Percentiles rank a stretch among this genome's conserved stretches.
Conservation (phyloP, 2,797 vertebrate genomes). For the Mergus octosetaceus region DNA sequence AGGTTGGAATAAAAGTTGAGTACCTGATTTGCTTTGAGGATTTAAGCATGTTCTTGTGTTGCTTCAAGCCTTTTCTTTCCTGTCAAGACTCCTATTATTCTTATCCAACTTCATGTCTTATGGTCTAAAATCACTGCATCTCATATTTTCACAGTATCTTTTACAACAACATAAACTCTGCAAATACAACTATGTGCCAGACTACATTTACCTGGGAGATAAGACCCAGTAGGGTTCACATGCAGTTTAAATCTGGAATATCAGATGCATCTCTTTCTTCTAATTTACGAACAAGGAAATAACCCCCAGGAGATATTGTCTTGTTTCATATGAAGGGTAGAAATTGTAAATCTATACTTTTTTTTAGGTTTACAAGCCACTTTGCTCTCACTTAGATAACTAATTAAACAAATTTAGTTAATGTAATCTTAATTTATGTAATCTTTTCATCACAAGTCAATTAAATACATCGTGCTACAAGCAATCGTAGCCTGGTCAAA, state of each 20-base stretch:
- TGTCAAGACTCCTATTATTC: neutral
- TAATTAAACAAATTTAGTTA: neutral
- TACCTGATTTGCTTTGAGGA: neutral
- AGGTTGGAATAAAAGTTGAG: neutral
- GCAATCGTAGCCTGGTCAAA: neutral
- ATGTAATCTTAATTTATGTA: neutral
- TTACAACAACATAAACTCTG: neutral
- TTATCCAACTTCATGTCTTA: neutral
- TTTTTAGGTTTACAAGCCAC: neutral
- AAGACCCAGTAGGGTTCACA: neutral
- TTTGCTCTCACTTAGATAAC: neutral
- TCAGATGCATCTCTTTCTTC: neutral
- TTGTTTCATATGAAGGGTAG: neutral
- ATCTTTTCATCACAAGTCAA: neutral
- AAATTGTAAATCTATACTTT: neutral
- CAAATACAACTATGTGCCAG: neutral
- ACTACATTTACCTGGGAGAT: neutral
- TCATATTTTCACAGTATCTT: neutral
- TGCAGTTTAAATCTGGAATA: neutral
- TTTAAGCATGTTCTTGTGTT: neutral
- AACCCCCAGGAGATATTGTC: neutral
- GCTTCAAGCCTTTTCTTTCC: neutral
- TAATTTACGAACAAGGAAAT: neutral
- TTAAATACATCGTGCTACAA: neutral
- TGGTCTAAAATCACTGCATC: neutral